These are phyloP conservation scores for Crepidodera aurea DNA, from an alignment of 2,888 invertebrate genomes.

Conservation along the genomic window DNA sequence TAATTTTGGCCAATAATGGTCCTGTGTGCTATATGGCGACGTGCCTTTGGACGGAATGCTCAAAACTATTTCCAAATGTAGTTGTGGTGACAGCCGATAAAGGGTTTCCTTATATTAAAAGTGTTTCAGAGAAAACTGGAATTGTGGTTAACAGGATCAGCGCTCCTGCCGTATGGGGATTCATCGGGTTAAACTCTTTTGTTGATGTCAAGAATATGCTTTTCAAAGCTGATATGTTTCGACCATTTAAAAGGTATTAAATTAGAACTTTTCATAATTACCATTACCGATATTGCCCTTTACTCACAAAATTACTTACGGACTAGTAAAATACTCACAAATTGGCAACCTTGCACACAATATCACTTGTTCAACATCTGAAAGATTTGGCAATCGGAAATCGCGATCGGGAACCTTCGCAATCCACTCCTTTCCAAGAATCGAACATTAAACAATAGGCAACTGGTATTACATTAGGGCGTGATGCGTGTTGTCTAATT, in stretches of 20 bases:
- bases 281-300: no score
- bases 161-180: slow-evolving; percentile 73
- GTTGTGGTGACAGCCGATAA: slow-evolving; percentile 68
- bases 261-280: no score
- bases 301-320: no score
- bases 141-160: slow-evolving; percentile 64
- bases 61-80: slow-evolving; percentile 63
- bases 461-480: no score
- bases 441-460: no score
- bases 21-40: slow-evolving; percentile 68
- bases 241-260: slow-evolving; percentile 60
- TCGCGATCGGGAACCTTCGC: no score
- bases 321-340: no score
- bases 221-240: slow-evolving; percentile 64
- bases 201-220: slow-evolving; percentile 66
- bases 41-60: slow-evolving; percentile 59
- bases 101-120: slow-evolving; percentile 61
- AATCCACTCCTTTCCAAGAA: no score
- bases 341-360: no score
- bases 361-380: no score
- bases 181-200: slow-evolving; percentile 66
- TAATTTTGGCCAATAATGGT: slow-evolving; percentile 67
- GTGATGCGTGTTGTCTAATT: no score
- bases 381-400: no score
- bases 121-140: slow-evolving; percentile 61